A percentile compares a stretch with the other conserved stretches of the same genome.
phyloP scores from a whole-genome alignment of 1,140 invertebrate species.

The Leptinotarsa lineolata region DNA sequence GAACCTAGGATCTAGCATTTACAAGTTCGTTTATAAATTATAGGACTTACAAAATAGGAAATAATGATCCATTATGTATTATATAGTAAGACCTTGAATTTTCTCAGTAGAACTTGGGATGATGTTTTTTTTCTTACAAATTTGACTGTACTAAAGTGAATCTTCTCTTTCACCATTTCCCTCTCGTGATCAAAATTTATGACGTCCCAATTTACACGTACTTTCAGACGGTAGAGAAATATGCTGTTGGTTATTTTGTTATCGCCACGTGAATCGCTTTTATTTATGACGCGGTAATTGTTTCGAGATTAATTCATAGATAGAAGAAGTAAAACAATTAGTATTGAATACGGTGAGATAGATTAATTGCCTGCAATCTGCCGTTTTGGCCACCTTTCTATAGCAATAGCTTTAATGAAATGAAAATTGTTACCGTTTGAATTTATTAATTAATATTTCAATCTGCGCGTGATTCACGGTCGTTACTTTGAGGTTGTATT shows the following conservation, averaged over 20 bases:
- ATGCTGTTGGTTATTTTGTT: not conserved
- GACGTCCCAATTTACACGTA: slow-evolving; percentile 5
- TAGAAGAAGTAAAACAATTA: not conserved
- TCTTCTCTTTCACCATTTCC: not conserved
- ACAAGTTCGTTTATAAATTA: too few relatives aligned
- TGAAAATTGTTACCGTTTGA: not conserved
- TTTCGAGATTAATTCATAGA: not conserved
- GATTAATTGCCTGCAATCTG: not conserved
- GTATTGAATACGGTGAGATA: not conserved
- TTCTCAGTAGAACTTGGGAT: too few relatives aligned
- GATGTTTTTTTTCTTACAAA: too few relatives aligned
- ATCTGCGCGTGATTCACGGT: too few relatives aligned
- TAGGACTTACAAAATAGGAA: too few relatives aligned
- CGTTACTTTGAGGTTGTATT: too few relatives aligned
- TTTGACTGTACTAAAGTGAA: slow-evolving; percentile 2
- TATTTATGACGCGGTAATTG: slow-evolving; percentile 1
- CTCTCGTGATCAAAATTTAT: not conserved
- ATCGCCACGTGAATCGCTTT: not conserved
- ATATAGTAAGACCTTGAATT: too few relatives aligned
- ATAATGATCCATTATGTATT: too few relatives aligned
- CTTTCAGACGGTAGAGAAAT: slow-evolving; percentile 1
- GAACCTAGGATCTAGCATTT: too few relatives aligned
- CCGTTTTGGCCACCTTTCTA: not conserved
- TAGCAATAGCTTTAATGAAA: not conserved
- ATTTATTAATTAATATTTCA: too few relatives aligned